Evolutionary conservation across 2,888 invertebrate species (phyloP).

Genomic region (Siphlonurus alternatus): DNA sequence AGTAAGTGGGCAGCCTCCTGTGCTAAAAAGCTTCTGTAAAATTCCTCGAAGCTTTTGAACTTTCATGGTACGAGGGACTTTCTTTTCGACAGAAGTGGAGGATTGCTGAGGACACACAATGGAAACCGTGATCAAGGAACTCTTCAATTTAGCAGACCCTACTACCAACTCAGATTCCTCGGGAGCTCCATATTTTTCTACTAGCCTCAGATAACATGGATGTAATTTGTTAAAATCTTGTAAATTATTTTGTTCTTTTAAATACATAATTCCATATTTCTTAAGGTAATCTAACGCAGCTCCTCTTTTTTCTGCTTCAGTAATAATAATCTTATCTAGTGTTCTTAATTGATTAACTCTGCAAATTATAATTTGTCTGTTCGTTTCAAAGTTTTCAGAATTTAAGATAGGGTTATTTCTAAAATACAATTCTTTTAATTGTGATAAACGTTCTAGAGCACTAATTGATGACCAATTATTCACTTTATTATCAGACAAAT

Average conservation of each 20-base stretch:
- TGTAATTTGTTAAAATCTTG: neutral
- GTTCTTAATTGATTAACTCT: neutral
- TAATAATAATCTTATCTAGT: neutral
- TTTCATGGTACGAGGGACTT: neutral
- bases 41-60: neutral
- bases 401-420: neutral
- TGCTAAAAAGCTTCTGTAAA: neutral
- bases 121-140: neutral
- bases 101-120: neutral
- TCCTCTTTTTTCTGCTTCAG: neutral
- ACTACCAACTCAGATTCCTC: neutral
- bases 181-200: neutral
- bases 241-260: neutral
- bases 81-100: neutral
- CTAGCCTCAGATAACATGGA: neutral
- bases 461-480: neutral
- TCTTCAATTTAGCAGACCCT: neutral
- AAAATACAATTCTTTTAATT: neutral
- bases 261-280: neutral
- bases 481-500: neutral
- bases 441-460: neutral
- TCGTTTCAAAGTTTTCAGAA: neutral
- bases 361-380: neutral
- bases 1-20: neutral
- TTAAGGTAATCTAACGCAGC: neutral